Base-by-base conservation (phyloP, 2,797 vertebrate species). In the Malacoraja senta region DNA sequence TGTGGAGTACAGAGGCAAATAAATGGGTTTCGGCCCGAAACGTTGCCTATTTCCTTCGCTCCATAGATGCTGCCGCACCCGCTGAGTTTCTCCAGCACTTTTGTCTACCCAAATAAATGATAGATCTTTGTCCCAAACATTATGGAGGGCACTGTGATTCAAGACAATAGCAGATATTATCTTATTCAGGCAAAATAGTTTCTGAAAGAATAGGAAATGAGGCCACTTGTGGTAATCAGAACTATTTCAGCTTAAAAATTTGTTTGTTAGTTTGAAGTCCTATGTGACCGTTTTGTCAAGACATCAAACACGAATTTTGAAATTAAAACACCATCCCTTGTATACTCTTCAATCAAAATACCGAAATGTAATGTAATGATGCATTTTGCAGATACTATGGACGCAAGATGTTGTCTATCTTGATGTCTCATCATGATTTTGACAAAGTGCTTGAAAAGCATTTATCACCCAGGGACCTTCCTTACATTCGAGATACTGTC, bases 391-490 rank as follows among this genome's bases (percentile, higher is more conserved):
- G 99, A 96, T 98, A 97, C 95, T 98, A 97, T 12, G 98, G 98
- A 0, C 96, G 98, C 29, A 98, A 96, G 94, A 99, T 99, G 98
- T 96, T 99, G 94, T 97, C 97, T 93, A 96, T 94, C 74, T 94
- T 99, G 96, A 98, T 98, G 88, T 95, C 96, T 65, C 97, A 99
- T 76, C 96, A 96, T 1, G 97, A 98, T 93, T 98, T 99, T 94
- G 98, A 99, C 93, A 98, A 97, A 96, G 95, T 96, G 92, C 94
- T 99, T 94, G 98, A 99, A 94, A 99, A 97, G 94, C 97, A 97
- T 7, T 95, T 99, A 93, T 95, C 96, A 0, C 93, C 95, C 93
- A 99, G 98, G 97, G 98, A 99, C 94, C 95, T 98, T 95, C 96
- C 96, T 93, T 96, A 97, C 91, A 95, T 98, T 94, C 98, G 96